phyloP scores from a whole-genome alignment of 2,113 vertebrate species.

The Pangasianodon hypophthalmus region DNA sequence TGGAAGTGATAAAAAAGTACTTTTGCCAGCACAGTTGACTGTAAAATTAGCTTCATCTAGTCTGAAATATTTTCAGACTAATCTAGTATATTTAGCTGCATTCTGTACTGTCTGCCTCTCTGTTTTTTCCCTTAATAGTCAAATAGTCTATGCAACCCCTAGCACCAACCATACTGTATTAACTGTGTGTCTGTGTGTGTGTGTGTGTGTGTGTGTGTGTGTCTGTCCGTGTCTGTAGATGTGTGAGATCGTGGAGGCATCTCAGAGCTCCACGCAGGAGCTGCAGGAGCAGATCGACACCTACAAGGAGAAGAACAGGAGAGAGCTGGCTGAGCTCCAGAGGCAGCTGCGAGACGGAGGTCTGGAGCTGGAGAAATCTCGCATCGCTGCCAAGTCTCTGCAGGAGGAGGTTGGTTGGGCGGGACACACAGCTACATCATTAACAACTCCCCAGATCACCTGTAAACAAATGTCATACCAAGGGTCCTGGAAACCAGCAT shows the following conservation, averaged over 20 bases:
- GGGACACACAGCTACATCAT: background rate
- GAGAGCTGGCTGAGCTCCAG: constrained; percentile 84
- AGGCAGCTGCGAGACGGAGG: constrained; percentile 84
- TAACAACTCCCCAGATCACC: constrained; percentile 2
- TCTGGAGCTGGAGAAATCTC: constrained; percentile 83
- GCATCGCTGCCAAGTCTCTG: constrained; percentile 72
- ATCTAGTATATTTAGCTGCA: background rate
- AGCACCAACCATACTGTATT: background rate
- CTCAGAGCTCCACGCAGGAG: constrained; percentile 83
- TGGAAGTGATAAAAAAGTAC: background rate
- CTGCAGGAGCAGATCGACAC: constrained; percentile 92
- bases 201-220: constrained; percentile 19
- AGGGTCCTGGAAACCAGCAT: background rate
- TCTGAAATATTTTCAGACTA: background rate
- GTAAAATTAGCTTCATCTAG: background rate
- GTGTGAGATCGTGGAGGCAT: constrained; percentile 83
- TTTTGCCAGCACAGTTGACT: background rate
- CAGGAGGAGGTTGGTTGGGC: constrained; percentile 84
- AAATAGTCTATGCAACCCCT: background rate
- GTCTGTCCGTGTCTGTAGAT: constrained; percentile 74
- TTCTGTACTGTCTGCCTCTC: background rate
- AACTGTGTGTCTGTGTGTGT: constrained; percentile 16
- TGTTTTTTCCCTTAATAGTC: background rate
- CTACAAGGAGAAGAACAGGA: constrained; percentile 89
- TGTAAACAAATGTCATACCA: constrained; percentile 11